Conservation (phyloP, 2,113 vertebrate species). For the Amblyopsis rosae region DNA sequence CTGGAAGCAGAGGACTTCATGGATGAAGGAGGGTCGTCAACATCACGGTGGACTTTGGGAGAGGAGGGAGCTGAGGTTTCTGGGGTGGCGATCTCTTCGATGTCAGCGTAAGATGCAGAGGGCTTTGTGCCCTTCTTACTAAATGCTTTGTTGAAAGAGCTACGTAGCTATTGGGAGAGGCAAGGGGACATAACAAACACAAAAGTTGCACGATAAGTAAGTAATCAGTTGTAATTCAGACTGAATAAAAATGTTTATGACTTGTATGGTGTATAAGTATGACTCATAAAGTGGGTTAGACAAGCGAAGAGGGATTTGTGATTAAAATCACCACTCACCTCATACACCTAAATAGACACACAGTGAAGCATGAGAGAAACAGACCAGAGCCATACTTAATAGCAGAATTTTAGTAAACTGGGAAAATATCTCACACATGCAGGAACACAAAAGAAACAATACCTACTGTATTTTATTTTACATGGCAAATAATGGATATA, state of each 20-base stretch:
- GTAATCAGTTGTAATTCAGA: neutral
- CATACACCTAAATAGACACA: constrained; percentile 92
- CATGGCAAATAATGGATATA: too few species aligned
- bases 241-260: neutral
- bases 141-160: constrained; percentile 98
- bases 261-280: constrained; percentile 13
- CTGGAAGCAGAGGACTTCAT: constrained; percentile 81
- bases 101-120: constrained; percentile 89
- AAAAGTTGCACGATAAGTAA: too few species aligned
- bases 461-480: too few species aligned
- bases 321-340: constrained; percentile 84
- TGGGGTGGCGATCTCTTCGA: constrained; percentile 93
- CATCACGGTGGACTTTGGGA: constrained; percentile 83
- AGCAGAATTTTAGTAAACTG: constrained; percentile 38
- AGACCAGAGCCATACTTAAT: constrained; percentile 77
- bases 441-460: constrained; percentile 5
- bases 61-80: constrained; percentile 94
- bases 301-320: constrained; percentile 3
- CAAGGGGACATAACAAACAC: neutral
- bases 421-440: constrained; percentile 30
- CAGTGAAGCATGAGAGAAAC: constrained; percentile 83
- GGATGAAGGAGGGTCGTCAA: constrained; percentile 71
- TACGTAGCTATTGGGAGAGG: constrained; percentile 82
- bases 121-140: constrained; percentile 95
- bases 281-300: constrained; percentile 39